Conservation (phyloP, 2,797 vertebrate species). For the Merluccius polli region DNA sequence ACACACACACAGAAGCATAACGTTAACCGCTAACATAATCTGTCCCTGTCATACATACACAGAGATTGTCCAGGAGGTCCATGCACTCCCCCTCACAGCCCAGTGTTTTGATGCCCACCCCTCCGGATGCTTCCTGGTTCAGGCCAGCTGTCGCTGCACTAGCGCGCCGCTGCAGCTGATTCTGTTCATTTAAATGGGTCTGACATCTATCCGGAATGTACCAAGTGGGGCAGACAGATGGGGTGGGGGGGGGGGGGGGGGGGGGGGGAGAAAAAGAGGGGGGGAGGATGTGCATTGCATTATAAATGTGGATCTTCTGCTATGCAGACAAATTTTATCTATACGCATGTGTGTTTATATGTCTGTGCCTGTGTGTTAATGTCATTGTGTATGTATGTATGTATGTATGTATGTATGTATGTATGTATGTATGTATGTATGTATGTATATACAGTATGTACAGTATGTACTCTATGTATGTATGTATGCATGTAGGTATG, state of each 20-base stretch:
- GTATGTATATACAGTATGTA: too few species aligned
- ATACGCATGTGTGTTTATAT: too few species aligned
- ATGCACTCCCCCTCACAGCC: conserved; percentile 63
- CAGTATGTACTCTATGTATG: conserved; percentile 54
- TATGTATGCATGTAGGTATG: conserved; percentile 1
- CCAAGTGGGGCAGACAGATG: conserved; percentile 55
- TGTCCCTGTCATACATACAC: conserved; percentile 68
- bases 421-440: conserved; percentile 13
- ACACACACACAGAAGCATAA: conserved; percentile 7
- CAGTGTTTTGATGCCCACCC: conserved; percentile 39
- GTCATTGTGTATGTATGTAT: conserved; percentile 38
- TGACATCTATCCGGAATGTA: conserved; percentile 74
- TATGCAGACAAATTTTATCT: too few species aligned
- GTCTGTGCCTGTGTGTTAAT: conserved; percentile 53
- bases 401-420: conserved; percentile 1
- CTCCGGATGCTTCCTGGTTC: conserved; percentile 63
- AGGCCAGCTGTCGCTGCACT: conserved; percentile 74
- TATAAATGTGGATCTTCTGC: conserved; percentile 23
- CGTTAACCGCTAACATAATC: conserved; percentile 39
- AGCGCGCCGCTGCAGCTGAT: conserved; percentile 69
- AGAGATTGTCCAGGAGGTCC: conserved; percentile 65
- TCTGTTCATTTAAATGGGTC: conserved; percentile 75
- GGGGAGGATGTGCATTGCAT: neutral
- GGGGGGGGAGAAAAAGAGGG: neutral
- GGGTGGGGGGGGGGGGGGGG: neutral